Percentiles rank a stretch among this genome's conserved stretches.
Evolutionary conservation across 2,888 invertebrate species (phyloP).

Genomic region (Allolobophora icterica): DNA sequence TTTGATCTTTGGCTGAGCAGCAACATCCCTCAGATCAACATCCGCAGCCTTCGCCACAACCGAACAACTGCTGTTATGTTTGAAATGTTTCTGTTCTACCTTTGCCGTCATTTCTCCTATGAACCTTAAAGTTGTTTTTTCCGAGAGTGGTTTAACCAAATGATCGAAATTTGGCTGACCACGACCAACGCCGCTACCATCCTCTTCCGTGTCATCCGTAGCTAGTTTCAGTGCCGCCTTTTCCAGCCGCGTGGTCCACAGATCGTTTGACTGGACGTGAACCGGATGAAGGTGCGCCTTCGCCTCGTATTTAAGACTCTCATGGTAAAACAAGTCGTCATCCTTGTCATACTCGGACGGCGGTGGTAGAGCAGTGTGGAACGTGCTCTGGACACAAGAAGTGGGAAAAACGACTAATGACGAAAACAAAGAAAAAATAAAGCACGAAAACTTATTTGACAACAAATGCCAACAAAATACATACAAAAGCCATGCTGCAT

Average conservation of each 20-base stretch:
- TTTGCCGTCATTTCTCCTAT: constrained; percentile 21
- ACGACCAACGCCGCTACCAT: neutral
- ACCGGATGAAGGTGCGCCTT: constrained; percentile 22
- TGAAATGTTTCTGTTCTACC: neutral
- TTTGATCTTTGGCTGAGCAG: neutral
- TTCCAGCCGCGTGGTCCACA: neutral
- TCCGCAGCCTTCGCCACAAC: too few relatives aligned
- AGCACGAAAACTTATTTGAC: constrained; percentile 27
- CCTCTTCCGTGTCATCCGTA: neutral
- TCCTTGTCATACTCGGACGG: constrained; percentile 12
- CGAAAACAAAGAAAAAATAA: constrained; percentile 22
- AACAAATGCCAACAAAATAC: constrained; percentile 9
- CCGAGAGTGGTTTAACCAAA: neutral
- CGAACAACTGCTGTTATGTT: neutral
- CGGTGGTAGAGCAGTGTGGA: neutral
- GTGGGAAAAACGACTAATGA: constrained; percentile 28
- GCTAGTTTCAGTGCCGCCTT: neutral
- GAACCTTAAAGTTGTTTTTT: neutral
- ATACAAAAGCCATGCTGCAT: constrained; percentile 23
- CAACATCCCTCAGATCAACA: neutral
- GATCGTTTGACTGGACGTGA: constrained; percentile 15
- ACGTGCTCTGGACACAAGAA: constrained; percentile 27
- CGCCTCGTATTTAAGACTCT: neutral
- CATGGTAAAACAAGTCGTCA: neutral
- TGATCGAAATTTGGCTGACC: neutral